Conservation (phyloP, 2,888 invertebrate genomes). For the Pristionchus entomophagus region DNA sequence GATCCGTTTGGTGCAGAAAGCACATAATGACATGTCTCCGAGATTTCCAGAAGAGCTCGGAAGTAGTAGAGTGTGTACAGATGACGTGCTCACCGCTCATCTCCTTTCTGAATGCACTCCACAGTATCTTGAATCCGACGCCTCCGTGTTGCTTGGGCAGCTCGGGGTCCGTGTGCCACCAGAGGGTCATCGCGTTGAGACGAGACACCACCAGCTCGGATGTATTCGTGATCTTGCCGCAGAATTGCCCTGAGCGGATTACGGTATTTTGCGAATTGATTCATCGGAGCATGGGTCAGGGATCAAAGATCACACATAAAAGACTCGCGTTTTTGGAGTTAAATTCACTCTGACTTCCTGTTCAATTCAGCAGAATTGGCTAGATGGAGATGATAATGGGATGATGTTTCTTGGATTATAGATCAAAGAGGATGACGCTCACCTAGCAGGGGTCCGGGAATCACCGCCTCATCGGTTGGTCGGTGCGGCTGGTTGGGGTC, state of each 20-base stretch:
- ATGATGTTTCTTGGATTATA: not conserved
- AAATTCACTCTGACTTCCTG: no score
- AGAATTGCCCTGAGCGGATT: slow-evolving; percentile 58
- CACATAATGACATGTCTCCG: no score
- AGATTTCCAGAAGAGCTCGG: not conserved
- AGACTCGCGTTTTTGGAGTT: no score
- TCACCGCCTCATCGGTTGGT: slow-evolving; percentile 58
- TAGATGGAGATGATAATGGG: no score
- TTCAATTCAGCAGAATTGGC: no score
- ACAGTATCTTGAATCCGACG: slow-evolving; percentile 63
- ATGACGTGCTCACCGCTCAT: slow-evolving; percentile 51
- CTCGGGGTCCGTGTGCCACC: slow-evolving; percentile 64
- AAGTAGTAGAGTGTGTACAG: not conserved
- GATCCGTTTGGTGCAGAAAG: no score
- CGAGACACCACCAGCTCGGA: slow-evolving; percentile 56
- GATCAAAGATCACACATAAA: no score
- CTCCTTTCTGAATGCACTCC: slow-evolving; percentile 58
- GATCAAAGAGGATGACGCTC: not conserved
- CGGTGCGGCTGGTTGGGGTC: slow-evolving; percentile 56
- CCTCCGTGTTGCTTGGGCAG: slow-evolving; percentile 21
- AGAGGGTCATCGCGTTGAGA: slow-evolving; percentile 64
- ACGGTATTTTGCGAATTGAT: no score
- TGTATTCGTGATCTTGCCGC: slow-evolving; percentile 59
- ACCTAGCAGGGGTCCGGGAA: slow-evolving; percentile 65
- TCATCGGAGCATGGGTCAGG: no score